phyloP scores from a whole-genome alignment of 2,797 vertebrate species.

The Phrynocephalus vlangalii region DNA sequence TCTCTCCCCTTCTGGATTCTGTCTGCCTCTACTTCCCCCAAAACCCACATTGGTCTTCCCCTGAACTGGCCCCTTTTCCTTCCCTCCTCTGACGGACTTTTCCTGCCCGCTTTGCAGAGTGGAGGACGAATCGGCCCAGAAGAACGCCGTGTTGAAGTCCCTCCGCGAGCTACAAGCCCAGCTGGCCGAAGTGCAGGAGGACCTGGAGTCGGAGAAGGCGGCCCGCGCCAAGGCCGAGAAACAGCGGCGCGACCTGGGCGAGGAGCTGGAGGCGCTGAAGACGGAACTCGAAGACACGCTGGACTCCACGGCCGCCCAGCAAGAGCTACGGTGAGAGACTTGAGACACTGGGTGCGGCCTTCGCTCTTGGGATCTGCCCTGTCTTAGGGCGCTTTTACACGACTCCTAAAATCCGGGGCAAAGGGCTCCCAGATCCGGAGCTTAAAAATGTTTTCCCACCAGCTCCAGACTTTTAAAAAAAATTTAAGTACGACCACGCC shows the following conservation, averaged over 20 bases:
- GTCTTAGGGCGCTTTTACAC: neutral
- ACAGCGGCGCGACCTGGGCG: slow-evolving; percentile 88
- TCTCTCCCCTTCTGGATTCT: neutral
- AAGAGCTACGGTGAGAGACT: slow-evolving; percentile 85
- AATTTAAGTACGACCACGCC: too few species aligned
- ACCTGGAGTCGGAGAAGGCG: slow-evolving; percentile 87
- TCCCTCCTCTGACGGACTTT: neutral
- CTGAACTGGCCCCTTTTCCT: slow-evolving; percentile 28
- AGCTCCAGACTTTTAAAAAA: too few species aligned
- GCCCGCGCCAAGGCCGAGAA: slow-evolving; percentile 90
- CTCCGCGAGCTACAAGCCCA: slow-evolving; percentile 88
- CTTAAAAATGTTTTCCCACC: too few species aligned
- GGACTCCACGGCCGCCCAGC: slow-evolving; percentile 91
- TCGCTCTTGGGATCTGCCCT: too few species aligned
- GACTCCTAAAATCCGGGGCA: too few species aligned
- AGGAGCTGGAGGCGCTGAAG: slow-evolving; percentile 91
- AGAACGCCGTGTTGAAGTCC: slow-evolving; percentile 83
- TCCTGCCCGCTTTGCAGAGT: slow-evolving; percentile 71
- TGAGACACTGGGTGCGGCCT: accelerated
- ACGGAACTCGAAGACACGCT: slow-evolving; percentile 91
- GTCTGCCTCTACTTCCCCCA: neutral
- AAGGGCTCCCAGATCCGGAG: too few species aligned
- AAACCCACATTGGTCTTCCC: neutral
- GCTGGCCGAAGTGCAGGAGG: slow-evolving; percentile 89
- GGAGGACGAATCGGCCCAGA: slow-evolving; percentile 86